A percentile compares a stretch with the other conserved stretches of the same genome.
These are phyloP conservation scores for Diplolepis rosae DNA, from an alignment of 2,888 invertebrate species.

Conservation along the genomic window DNA sequence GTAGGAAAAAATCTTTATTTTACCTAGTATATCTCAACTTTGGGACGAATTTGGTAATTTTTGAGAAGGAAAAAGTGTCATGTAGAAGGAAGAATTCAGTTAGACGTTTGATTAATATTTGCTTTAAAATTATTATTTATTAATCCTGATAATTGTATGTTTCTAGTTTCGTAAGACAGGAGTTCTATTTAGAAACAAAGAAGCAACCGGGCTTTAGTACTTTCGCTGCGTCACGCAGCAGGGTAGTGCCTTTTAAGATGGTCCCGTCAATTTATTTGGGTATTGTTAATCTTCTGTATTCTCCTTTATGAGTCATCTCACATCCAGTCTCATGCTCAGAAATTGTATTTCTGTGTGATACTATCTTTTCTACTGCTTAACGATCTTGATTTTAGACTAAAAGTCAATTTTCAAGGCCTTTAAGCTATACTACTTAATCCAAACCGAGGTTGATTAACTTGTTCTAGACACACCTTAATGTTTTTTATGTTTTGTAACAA, in stretches of 20 bases:
- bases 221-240: neutral
- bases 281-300: slow-evolving; percentile 11
- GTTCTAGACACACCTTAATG: slow-evolving; percentile 27
- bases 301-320: slow-evolving; percentile 11
- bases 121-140: neutral
- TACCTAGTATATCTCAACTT: no score
- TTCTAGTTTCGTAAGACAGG: neutral
- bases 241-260: slow-evolving; percentile 3
- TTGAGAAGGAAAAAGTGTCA: neutral
- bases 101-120: neutral
- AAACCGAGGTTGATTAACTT: slow-evolving; percentile 25
- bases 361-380: neutral
- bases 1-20: no score
- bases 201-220: neutral
- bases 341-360: slow-evolving; percentile 15
- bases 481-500: slow-evolving; percentile 16
- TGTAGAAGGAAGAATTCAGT: neutral
- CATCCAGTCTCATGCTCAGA: neutral
- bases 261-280: neutral
- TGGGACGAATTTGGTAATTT: neutral
- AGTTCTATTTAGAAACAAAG: neutral
- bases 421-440: slow-evolving; percentile 20
- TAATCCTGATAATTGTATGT: neutral
- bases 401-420: slow-evolving; percentile 28
- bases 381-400: slow-evolving; percentile 12